These are phyloP conservation scores for Sminthurinus aureus DNA, from an alignment of 2,888 invertebrate species.

Conservation along the genomic window DNA sequence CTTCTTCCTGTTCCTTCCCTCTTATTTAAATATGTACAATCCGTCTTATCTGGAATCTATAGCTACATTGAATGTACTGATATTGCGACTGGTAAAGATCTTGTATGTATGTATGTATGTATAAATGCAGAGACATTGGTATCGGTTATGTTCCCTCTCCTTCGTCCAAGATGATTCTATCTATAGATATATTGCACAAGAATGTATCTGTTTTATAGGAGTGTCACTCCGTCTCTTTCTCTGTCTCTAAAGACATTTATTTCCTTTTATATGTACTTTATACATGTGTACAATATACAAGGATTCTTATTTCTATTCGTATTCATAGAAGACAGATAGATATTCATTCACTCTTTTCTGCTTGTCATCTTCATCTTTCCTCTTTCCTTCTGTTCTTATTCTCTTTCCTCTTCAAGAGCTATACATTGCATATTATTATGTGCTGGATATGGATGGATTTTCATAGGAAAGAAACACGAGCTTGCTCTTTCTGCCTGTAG, in stretches of 20 bases:
- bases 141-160: no score
- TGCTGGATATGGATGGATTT: neutral
- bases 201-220: conserved; percentile 2
- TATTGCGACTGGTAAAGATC: neutral
- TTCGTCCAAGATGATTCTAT: no score
- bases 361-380: neutral
- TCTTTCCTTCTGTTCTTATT: neutral
- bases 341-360: neutral
- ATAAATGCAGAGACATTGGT: neutral
- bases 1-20: no score
- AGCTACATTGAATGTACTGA: neutral
- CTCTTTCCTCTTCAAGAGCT: neutral
- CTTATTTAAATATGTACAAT: neutral
- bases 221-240: neutral
- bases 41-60: neutral
- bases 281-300: neutral
- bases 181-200: neutral
- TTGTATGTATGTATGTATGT: neutral
- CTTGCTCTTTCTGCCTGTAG: neutral
- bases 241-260: conserved; percentile 4
- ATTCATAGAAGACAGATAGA: neutral
- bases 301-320: neutral
- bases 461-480: neutral
- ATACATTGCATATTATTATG: neutral
- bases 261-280: neutral